Conservation (phyloP, 1,140 invertebrate species). For the Nautilus pompilius region DNA sequence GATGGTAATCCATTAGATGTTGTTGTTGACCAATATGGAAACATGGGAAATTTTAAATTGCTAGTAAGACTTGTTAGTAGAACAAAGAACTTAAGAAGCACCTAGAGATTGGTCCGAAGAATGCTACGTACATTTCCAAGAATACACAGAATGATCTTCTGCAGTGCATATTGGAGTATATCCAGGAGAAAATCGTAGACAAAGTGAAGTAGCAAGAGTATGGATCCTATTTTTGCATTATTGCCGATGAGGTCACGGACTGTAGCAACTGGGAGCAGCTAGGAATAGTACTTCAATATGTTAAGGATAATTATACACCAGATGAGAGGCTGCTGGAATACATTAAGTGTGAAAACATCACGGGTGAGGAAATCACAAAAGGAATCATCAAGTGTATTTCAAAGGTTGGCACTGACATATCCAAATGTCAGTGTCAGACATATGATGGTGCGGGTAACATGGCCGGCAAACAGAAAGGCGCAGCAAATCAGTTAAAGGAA, state of each 20-base stretch:
- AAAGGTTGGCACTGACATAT: slow-evolving; percentile 6
- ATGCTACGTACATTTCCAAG: slow-evolving; percentile 19
- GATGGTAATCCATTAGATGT: slow-evolving; percentile 10
- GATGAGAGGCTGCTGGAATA: slow-evolving; percentile 16
- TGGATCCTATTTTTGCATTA: slow-evolving; percentile 14
- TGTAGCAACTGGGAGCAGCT: slow-evolving; percentile 21
- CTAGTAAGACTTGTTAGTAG: slow-evolving; percentile 13
- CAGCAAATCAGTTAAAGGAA: slow-evolving; percentile 9
- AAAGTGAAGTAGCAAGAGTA: slow-evolving; percentile 12
- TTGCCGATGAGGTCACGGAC: slow-evolving; percentile 20
- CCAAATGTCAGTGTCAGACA: slow-evolving; percentile 17
- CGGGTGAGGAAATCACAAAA: slow-evolving; percentile 10
- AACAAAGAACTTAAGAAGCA: slow-evolving; percentile 24
- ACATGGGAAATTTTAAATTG: slow-evolving; percentile 22
- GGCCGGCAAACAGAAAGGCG: slow-evolving; percentile 15
- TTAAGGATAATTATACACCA: slow-evolving; percentile 4
- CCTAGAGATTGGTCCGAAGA: slow-evolving; percentile 12
- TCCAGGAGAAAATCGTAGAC: slow-evolving; percentile 14
- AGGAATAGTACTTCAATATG: slow-evolving; percentile 17
- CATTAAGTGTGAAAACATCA: slow-evolving; percentile 19
- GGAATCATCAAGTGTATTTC: slow-evolving; percentile 10
- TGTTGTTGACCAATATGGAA: no score
- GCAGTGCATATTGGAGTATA: slow-evolving; percentile 14
- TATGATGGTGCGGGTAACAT: slow-evolving; percentile 23
- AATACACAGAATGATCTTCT: slow-evolving; percentile 20